Conservation (phyloP, 1,140 invertebrate species). For the Achatina immaculata region DNA sequence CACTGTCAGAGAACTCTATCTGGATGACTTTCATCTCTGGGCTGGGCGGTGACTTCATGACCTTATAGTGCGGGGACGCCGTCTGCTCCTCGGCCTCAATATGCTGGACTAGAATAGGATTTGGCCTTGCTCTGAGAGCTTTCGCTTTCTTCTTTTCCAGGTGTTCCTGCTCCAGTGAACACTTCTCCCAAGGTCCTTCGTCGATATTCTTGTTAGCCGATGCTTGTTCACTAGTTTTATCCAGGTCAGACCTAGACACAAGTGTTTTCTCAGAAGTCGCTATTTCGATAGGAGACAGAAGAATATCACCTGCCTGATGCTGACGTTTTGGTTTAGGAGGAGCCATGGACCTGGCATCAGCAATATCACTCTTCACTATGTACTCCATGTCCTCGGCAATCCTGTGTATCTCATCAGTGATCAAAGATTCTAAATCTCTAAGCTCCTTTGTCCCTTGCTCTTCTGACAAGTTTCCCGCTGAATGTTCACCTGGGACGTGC, state of each 20-base stretch:
- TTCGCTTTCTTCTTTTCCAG: slow-evolving; percentile 58
- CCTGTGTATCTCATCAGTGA: slow-evolving; percentile 45
- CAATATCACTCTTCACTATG: slow-evolving; percentile 39
- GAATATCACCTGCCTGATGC: no score
- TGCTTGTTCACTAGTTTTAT: background rate
- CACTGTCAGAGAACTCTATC: slow-evolving; percentile 64
- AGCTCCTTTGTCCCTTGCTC: background rate
- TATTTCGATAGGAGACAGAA: no score
- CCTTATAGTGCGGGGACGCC: slow-evolving; percentile 63
- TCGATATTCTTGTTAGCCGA: slow-evolving; percentile 1
- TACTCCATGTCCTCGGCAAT: slow-evolving; percentile 47
- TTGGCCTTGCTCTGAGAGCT: slow-evolving; percentile 64
- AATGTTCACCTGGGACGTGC: background rate
- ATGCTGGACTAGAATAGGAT: slow-evolving; percentile 60
- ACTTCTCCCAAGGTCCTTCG: background rate
- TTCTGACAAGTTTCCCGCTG: background rate
- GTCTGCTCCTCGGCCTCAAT: slow-evolving; percentile 62
- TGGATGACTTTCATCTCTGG: slow-evolving; percentile 61
- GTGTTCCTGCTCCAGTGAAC: slow-evolving; percentile 16
- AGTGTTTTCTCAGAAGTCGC: no score
- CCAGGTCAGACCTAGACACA: no score
- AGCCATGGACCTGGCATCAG: slow-evolving; percentile 47
- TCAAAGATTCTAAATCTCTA: slow-evolving; percentile 37
- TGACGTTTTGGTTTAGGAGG: slow-evolving; percentile 54
- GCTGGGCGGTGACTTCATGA: slow-evolving; percentile 64